A percentile compares a stretch with the other conserved stretches of the same genome.
phyloP scores from a whole-genome alignment of 2,888 invertebrate genomes.

The Hirudinaria manillensis region DNA sequence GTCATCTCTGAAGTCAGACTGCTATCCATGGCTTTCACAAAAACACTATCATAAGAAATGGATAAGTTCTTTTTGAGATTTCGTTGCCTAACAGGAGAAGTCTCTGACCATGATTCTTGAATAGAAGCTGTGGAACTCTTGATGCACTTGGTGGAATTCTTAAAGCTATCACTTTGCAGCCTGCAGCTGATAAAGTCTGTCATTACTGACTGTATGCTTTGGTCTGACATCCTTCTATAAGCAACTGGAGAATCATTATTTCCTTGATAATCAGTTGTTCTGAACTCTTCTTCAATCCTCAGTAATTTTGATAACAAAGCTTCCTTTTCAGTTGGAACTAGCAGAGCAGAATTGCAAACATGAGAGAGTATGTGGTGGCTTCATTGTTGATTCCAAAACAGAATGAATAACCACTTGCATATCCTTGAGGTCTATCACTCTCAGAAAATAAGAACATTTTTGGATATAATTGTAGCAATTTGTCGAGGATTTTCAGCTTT shows the following conservation, averaged over 20 bases:
- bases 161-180: neutral
- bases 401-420: no score
- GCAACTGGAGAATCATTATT: neutral
- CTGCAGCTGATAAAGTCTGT: neutral
- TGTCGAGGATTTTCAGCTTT: neutral
- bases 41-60: constrained; percentile 2
- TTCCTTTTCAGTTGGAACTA: neutral
- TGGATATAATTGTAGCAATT: neutral
- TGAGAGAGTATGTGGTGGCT: neutral
- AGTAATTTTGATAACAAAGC: neutral
- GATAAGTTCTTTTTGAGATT: neutral
- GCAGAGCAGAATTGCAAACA: neutral
- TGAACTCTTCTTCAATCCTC: constrained; percentile 4
- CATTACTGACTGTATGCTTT: neutral
- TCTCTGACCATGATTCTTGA: no score
- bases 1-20: no score
- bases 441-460: neutral
- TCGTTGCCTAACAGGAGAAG: no score
- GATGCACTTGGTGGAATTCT: neutral
- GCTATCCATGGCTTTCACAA: neutral
- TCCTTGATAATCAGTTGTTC: neutral
- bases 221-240: neutral
- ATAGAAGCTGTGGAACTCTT: neutral
- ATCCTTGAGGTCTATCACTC: neutral
- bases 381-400: neutral